Evolutionary conservation across 2,888 invertebrate genomes (phyloP), one percentile per base, ranked within the genome.

Genomic region (Habroteleia sp.): DNA sequence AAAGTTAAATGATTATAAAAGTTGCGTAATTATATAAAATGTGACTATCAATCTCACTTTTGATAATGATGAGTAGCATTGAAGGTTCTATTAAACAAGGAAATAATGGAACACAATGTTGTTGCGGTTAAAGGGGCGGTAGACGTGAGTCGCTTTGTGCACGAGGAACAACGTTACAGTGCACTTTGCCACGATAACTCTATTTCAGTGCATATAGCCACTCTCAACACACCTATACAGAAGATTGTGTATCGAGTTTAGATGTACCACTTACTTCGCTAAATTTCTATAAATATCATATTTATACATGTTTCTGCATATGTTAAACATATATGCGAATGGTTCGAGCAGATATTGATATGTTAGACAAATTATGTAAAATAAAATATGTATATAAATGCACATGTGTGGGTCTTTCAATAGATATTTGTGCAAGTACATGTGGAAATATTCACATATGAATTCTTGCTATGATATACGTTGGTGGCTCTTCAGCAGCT

Each of bases 131-230:
- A 50, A 29, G 50, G 72, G 27, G 63, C 35, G 74, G 74, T 20
- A 63, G 50, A 68, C 31, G 52, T 66, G 50, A 68, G 80, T 78
- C 78, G 84, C 85, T 85, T 84, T 85, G 85, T 83, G 81, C 83
- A 80, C 83, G 68, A 83, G 82, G 87, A 88, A 88, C 86, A 81
- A 80, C 80, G 84, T 88, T 88, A 88, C 84, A 84, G 83, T 86
- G 87, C 87, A 88, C 87, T 88, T 88, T 86, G 82, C 85, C 83
- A 79, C 82, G 84, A 84, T 87, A 86, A 87, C 86, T 86, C 84
- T 79, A 83, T 87, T 86, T 81, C 80, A 78, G 79, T 35, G 62
- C 69, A 60, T 44, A 69, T 60, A 65, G 42, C 56, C 44, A 46
- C 27, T 37, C 42, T 41, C 11, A 27, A 44, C 54, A 50, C 35